Evolutionary conservation across 1,140 invertebrate species (phyloP).

Genomic region (Cataglyphis hispanica): DNA sequence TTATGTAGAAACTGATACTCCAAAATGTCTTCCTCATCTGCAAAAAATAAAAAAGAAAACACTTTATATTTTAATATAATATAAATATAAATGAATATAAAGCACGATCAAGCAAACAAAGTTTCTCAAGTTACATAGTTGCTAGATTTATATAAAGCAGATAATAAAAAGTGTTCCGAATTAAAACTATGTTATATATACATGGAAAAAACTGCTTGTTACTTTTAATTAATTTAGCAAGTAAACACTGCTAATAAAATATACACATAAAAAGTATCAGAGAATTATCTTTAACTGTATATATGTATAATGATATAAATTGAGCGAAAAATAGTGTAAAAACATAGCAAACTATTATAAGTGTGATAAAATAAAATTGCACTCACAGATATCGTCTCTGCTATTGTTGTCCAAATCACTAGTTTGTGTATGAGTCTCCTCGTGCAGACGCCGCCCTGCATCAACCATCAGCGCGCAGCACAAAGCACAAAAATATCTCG

Average conservation of each 20-base stretch:
- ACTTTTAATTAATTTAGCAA: conserved; percentile 4
- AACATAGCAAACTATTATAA: not conserved
- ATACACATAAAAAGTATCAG: not conserved
- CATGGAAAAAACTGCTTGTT: not conserved
- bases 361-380: conserved; percentile 67
- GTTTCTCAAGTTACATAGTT: not conserved
- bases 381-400: conserved; percentile 82
- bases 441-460: conserved; percentile 81
- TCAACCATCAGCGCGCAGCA: conserved; percentile 80
- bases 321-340: conserved; percentile 22
- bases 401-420: conserved; percentile 82
- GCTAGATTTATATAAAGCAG: conserved; percentile 2
- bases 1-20: conserved; percentile 84
- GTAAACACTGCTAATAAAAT: conserved; percentile 18
- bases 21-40: conserved; percentile 84
- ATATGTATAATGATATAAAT: not conserved
- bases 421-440: conserved; percentile 82
- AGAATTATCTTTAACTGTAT: not conserved
- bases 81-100: not conserved
- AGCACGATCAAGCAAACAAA: not conserved
- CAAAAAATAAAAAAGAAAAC: conserved; percentile 62
- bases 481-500: conserved; percentile 83
- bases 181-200: conserved; percentile 11
- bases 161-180: conserved; percentile 18
- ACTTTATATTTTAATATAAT: conserved; percentile 35